These are phyloP conservation scores for Spodoptera litura DNA, from an alignment of 1,140 invertebrate species.

Conservation along the genomic window DNA sequence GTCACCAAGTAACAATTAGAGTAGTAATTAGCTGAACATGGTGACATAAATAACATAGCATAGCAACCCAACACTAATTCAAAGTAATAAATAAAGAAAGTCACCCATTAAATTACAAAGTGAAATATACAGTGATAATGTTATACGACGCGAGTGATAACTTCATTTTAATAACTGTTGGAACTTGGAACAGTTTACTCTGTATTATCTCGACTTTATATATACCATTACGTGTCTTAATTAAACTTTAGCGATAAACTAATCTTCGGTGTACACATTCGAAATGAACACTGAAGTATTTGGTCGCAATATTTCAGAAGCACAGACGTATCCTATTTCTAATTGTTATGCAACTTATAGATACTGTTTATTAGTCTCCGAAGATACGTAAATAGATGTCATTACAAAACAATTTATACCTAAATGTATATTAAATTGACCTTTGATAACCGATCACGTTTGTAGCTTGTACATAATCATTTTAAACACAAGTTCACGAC, in stretches of 20 bases:
- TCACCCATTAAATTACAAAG: slow-evolving; percentile 24
- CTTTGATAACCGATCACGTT: slow-evolving; percentile 8
- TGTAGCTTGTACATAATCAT: too few species aligned
- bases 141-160: slow-evolving; percentile 33
- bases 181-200: not conserved
- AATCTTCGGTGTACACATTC: not conserved
- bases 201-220: not conserved
- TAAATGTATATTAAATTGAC: slow-evolving; percentile 1
- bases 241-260: not conserved
- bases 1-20: slow-evolving; percentile 30
- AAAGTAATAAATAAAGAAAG: slow-evolving; percentile 34
- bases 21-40: slow-evolving; percentile 24
- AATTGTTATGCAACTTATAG: slow-evolving; percentile 7
- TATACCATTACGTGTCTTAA: not conserved
- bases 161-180: slow-evolving; percentile 16
- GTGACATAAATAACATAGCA: slow-evolving; percentile 28
- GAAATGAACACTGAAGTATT: not conserved
- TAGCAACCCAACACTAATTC: slow-evolving; percentile 34
- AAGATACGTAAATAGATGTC: not conserved
- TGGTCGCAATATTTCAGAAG: too few species aligned
- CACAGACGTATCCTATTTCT: not conserved
- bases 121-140: slow-evolving; percentile 27
- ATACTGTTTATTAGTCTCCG: too few species aligned
- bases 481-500: not conserved
- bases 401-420: not conserved